Evolutionary conservation across 2,888 invertebrate genomes (phyloP), one percentile per base, ranked within the genome.

Genomic region (Gari tellinella): DNA sequence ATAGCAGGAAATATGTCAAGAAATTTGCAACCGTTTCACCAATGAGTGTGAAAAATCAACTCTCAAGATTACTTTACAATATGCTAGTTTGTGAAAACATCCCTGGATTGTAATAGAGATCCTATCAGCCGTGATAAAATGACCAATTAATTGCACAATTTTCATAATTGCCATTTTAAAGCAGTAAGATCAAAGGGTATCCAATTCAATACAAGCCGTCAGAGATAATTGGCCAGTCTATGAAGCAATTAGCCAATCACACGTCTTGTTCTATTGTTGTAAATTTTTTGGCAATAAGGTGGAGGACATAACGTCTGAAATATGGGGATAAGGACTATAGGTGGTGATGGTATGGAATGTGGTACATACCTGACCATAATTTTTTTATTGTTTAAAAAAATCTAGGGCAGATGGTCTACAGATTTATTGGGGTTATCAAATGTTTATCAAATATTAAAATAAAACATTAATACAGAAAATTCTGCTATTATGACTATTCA

Each of bases 11-110:
- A 41, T 52, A 43, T 51, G 43, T 10, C 10, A 57, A 66, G 57
- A 66, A 41, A 31, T 49, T 37, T 51, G 51, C n/a, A 45, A 21
- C 14, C 38, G 8, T 41, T 43, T 17, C n/a, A 26, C 21, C 19
- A 65, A 65, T 19, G 19, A 19, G 68, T 51, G 51, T 57, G 17
- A 51, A 68, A 56, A 49, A 43, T 53, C 43, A 68, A 62, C 5
- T 68, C 17, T 62, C 51, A 43, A 43, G 43, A 62, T 62, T 65
- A 62, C 43, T 37, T 31, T 19, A 19, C 57, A 68, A 68, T 62
- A 62, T 68, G 68, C 46, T 56, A 56, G 51, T 57, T 56, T 62
- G 62, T 62, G 12, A 56, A 62, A 51, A 62, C 49, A 62, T 62
- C 68, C 51, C 43, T 56, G 56, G 38, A 67, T 26, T 14, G 25